These are phyloP conservation scores for Odobenus rosmarus DNA, from an alignment of 2,113 vertebrate species.

Conservation along the genomic window DNA sequence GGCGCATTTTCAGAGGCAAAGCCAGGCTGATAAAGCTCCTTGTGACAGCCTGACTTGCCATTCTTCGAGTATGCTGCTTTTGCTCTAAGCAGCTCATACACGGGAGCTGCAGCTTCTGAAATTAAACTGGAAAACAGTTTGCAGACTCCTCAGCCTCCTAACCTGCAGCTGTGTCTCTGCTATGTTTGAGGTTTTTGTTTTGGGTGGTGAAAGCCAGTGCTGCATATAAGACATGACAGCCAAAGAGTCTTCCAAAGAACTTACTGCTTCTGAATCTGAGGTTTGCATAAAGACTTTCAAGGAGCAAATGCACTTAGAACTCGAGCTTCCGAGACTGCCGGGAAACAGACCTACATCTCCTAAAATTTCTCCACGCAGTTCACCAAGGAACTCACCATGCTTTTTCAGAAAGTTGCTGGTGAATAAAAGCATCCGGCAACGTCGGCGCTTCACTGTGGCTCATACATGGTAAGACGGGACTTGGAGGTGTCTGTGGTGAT, in stretches of 20 bases:
- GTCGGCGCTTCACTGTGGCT: conserved; percentile 97
- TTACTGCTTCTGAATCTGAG: conserved; percentile 89
- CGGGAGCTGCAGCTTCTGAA: conserved; percentile 57
- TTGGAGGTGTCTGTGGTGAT: neutral
- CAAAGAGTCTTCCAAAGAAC: conserved; percentile 89
- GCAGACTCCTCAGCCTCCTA: conserved; percentile 56
- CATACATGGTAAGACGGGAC: conserved; percentile 95
- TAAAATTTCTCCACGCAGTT: conserved; percentile 98
- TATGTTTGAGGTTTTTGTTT: conserved; percentile 74
- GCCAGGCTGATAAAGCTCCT: conserved; percentile 76
- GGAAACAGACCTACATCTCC: conserved; percentile 95
- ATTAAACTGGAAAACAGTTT: conserved; percentile 67
- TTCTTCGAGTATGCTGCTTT: conserved; percentile 62
- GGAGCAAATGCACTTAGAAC: conserved; percentile 98
- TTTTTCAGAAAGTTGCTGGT: conserved; percentile 99
- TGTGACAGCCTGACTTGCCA: conserved; percentile 75
- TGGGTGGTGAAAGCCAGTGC: conserved; percentile 77
- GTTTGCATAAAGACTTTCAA: conserved; percentile 97
- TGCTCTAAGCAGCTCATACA: conserved; percentile 72
- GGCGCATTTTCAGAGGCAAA: conserved; percentile 86
- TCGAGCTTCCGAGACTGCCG: conserved; percentile 93
- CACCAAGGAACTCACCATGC: conserved; percentile 92
- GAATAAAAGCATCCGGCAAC: conserved; percentile 98
- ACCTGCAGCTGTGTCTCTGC: conserved; percentile 68
- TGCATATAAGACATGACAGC: conserved; percentile 89